Base-by-base conservation (phyloP, 2,113 vertebrate species). In the Fregata magnificens region DNA sequence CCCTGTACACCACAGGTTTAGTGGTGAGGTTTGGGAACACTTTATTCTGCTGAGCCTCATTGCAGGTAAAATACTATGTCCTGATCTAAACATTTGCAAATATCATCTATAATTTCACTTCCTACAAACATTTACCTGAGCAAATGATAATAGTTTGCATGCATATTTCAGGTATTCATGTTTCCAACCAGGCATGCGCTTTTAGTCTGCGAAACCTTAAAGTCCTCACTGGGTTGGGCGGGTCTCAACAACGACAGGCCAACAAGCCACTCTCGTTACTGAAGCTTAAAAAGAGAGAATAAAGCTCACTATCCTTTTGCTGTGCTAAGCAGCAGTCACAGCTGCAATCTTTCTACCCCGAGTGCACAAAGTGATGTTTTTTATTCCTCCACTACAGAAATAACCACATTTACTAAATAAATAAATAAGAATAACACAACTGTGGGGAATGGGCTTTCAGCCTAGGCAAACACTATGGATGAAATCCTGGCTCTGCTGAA, bases 401-500 rank as follows among this genome's bases (percentile, higher is more conserved):
- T 73, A 93, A 72, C 38, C 62, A 56, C 38, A 52, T 67, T 70
- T 50, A 28, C 14, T 80, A 91, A 91, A 89, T 62, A 91, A 82
- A 90, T 62, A 89, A 93, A 82, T 45, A 82, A 65, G 12, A 72
- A 73, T 24, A 92, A 78, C 73, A 76, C 44, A 96, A 90, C 32
- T 40, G 82, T 77, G 74, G 78, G 66, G 86, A 94, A 67, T 70
- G 81, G 89, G 89, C 84, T 94, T 63, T 73, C 84, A 89, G 94
- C 86, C 93, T 94, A 94, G 71, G 82, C 82, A 96, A 95, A 95
- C 38, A 87, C 42, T 29, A 25, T 22, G 89, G 81, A 84, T 94
- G 74, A 95, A 96, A 95, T 94, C 71, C 78, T 95, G 95, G 94
- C 93, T 91, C 86, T 91, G 86, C 70, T 94, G 56, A 96, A 95